Percentiles rank a stretch among this genome's conserved stretches.
Evolutionary conservation across 2,797 vertebrate species (phyloP).

Genomic region (Chromis chromis): DNA sequence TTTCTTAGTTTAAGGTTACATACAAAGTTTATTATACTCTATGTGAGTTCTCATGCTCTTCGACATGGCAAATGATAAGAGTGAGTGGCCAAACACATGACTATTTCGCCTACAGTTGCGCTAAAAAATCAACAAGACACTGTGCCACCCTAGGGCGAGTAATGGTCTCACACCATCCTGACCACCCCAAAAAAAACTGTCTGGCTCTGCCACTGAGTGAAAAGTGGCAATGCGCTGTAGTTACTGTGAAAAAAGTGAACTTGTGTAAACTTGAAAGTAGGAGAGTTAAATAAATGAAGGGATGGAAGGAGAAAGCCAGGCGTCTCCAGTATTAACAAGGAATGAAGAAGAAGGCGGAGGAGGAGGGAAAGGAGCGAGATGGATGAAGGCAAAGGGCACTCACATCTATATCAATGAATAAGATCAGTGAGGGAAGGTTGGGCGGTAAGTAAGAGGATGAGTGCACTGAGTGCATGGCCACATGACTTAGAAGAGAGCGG

Average conservation of each 20-base stretch:
- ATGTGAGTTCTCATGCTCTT: too few species aligned
- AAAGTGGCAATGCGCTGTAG: background rate
- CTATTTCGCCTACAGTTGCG: too few species aligned
- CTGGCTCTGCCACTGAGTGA: background rate
- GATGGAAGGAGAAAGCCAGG: slow-evolving; percentile 35
- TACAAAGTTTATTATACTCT: too few species aligned
- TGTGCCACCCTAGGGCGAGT: too few species aligned
- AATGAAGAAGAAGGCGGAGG: slow-evolving; percentile 42
- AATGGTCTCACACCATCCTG: background rate
- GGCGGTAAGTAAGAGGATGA: slow-evolving; percentile 60
- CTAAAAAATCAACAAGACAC: too few species aligned
- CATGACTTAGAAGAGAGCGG: slow-evolving; percentile 15
- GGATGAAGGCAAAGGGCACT: slow-evolving; percentile 63
- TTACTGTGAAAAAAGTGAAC: slow-evolving; percentile 19
- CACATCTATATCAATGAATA: slow-evolving; percentile 73
- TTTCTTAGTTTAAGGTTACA: too few species aligned
- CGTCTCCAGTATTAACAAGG: slow-evolving; percentile 29
- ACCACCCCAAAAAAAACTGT: too few species aligned
- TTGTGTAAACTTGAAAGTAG: slow-evolving; percentile 20
- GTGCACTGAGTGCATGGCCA: slow-evolving; percentile 37
- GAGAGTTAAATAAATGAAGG: slow-evolving; percentile 46
- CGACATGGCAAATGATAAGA: too few species aligned
- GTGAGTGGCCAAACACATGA: too few species aligned
- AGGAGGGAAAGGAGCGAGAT: slow-evolving; percentile 41
- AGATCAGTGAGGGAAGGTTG: slow-evolving; percentile 51